Percentiles rank a stretch among this genome's conserved stretches.
phyloP scores from a whole-genome alignment of 2,888 invertebrate genomes.

The Ariolimax columbianus region DNA sequence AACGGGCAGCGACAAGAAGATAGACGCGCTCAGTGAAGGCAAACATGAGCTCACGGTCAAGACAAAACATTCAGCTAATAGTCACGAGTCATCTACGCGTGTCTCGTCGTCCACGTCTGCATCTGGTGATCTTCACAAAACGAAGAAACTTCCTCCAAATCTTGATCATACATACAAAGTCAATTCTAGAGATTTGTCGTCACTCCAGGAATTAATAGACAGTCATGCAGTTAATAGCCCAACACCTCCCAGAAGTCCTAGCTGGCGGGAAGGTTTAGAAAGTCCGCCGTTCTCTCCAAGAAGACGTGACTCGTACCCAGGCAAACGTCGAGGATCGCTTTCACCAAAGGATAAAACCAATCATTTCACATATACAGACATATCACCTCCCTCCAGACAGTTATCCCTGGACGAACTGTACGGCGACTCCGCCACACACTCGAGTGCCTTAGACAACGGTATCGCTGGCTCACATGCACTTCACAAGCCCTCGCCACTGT shows the following conservation, averaged over 20 bases:
- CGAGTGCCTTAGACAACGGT: slow-evolving; percentile 32
- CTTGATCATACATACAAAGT: neutral
- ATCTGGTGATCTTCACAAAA: neutral
- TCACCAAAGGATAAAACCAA: slow-evolving; percentile 73
- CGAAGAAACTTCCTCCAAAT: neutral
- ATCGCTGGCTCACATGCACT: slow-evolving; percentile 52
- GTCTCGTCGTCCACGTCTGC: neutral
- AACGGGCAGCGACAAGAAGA: neutral
- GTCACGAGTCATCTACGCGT: neutral
- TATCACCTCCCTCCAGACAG: slow-evolving; percentile 70
- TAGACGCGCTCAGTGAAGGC: neutral
- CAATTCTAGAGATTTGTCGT: neutral
- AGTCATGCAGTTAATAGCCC: slow-evolving; percentile 63
- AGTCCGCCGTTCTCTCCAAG: slow-evolving; percentile 74
- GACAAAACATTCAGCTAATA: neutral
- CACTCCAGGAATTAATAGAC: slow-evolving; percentile 34
- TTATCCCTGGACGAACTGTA: slow-evolving; percentile 64
- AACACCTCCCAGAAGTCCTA: slow-evolving; percentile 75
- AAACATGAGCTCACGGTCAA: neutral
- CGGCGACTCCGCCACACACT: slow-evolving; percentile 40
- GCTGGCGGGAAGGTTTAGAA: slow-evolving; percentile 74
- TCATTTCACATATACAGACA: slow-evolving; percentile 71
- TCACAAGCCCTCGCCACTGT: slow-evolving; percentile 67
- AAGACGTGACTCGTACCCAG: slow-evolving; percentile 73
- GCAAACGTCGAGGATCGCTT: slow-evolving; percentile 70